phyloP scores from a whole-genome alignment of 2,113 vertebrate species.

The Limanda limanda region DNA sequence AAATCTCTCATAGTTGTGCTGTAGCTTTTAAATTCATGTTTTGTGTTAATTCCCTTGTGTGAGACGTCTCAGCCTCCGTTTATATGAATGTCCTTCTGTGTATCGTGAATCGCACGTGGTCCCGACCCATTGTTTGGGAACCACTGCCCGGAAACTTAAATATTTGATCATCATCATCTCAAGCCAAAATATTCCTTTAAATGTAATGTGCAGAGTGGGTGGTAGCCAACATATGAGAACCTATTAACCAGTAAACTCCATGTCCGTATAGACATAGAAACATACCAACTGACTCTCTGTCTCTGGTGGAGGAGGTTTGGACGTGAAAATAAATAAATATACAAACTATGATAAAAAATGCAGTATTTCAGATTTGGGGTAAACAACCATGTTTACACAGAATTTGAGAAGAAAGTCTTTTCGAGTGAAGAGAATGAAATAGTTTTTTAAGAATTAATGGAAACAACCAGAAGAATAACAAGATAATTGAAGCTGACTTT shows the following conservation, averaged over 20 bases:
- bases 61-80: too few relatives aligned
- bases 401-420: neutral
- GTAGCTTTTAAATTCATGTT: too few relatives aligned
- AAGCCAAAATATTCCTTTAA: too few relatives aligned
- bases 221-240: neutral
- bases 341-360: neutral
- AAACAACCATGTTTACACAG: constrained; percentile 8
- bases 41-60: too few relatives aligned
- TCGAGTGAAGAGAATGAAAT: neutral
- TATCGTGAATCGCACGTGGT: too few relatives aligned
- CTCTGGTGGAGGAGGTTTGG: neutral
- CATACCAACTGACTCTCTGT: neutral
- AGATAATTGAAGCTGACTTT: neutral
- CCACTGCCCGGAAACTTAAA: too few relatives aligned
- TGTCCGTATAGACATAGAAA: neutral
- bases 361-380: neutral
- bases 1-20: too few relatives aligned
- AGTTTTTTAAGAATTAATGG: neutral
- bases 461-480: neutral
- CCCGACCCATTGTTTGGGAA: too few relatives aligned
- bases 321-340: neutral
- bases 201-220: neutral
- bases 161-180: too few relatives aligned
- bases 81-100: too few relatives aligned
- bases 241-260: neutral